Evolutionary conservation across 2,888 invertebrate species (phyloP).

Genomic region (Phytoseiulus persimilis): DNA sequence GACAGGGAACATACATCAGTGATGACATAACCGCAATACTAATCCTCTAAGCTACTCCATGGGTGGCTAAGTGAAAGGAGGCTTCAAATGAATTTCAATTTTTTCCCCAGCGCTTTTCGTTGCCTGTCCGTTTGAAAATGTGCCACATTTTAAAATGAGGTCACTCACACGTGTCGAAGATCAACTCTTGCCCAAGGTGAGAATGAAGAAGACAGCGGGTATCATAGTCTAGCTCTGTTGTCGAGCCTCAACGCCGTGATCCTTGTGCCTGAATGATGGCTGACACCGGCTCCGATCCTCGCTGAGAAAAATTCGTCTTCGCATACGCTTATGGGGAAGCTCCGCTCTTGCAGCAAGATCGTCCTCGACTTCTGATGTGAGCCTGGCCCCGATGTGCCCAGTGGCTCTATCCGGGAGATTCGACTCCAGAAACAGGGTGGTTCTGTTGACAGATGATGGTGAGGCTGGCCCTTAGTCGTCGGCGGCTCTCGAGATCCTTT

Average conservation of each 20-base stretch:
- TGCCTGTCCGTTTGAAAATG: not conserved
- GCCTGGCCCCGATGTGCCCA: not conserved
- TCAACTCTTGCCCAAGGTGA: constrained; percentile 35
- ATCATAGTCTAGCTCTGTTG: not conserved
- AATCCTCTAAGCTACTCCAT: constrained; percentile 5
- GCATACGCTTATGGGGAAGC: not conserved
- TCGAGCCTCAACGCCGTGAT: not conserved
- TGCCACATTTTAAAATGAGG: constrained; percentile 5
- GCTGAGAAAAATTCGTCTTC: not conserved
- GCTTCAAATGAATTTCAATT: constrained; percentile 5
- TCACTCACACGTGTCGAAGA: constrained; percentile 27
- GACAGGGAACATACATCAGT: not conserved
- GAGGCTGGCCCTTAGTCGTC: too few relatives aligned
- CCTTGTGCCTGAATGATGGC: not conserved
- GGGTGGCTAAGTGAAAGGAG: not conserved
- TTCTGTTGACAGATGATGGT: too few relatives aligned
- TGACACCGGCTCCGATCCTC: not conserved
- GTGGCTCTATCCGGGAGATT: not conserved
- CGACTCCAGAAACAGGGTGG: too few relatives aligned
- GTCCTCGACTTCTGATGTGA: not conserved
- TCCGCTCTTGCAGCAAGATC: not conserved
- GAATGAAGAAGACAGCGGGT: not conserved
- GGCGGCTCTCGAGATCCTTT: too few relatives aligned
- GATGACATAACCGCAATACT: not conserved
- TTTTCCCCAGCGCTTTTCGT: not conserved